Conservation (phyloP, 2,113 vertebrate species). For the Suncus etruscus region DNA sequence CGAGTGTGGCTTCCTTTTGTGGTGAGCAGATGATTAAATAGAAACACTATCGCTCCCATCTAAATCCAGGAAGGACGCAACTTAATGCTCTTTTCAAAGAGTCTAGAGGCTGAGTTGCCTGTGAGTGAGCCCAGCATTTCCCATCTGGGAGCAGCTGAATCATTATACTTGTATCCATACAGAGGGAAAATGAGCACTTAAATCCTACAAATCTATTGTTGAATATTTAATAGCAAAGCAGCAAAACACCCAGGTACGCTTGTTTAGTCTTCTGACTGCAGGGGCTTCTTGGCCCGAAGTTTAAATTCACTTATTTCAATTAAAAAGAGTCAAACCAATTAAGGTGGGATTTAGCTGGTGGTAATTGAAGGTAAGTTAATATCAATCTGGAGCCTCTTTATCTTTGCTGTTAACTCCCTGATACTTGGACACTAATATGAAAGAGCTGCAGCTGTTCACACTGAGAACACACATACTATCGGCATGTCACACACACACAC, state of each 20-base stretch:
- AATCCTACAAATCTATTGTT: constrained; percentile 5
- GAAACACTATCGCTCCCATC: constrained; percentile 58
- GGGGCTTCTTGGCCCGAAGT: background rate
- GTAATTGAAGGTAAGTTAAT: constrained; percentile 59
- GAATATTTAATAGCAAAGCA: constrained; percentile 59
- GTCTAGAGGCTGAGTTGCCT: background rate
- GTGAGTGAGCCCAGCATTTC: constrained; percentile 21
- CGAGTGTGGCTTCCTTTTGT: constrained; percentile 28
- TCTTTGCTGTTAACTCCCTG: background rate
- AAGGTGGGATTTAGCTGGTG: constrained; percentile 61
- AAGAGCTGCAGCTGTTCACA: background rate
- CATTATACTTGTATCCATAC: background rate
- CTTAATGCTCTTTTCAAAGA: constrained; percentile 53
- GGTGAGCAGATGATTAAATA: background rate
- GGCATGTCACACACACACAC: too few species aligned
- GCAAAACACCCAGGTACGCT: background rate
- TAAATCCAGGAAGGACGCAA: constrained; percentile 52
- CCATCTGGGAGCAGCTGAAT: background rate
- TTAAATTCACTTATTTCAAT: constrained; percentile 60
- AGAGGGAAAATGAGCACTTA: constrained; percentile 30
- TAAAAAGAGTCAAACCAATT: constrained; percentile 55
- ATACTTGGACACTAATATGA: background rate
- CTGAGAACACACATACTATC: background rate
- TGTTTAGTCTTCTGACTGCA: background rate
- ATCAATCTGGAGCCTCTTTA: constrained; percentile 20